Base-by-base conservation (phyloP, 2,888 invertebrate genomes). In the Aproaerema taeniolella region DNA sequence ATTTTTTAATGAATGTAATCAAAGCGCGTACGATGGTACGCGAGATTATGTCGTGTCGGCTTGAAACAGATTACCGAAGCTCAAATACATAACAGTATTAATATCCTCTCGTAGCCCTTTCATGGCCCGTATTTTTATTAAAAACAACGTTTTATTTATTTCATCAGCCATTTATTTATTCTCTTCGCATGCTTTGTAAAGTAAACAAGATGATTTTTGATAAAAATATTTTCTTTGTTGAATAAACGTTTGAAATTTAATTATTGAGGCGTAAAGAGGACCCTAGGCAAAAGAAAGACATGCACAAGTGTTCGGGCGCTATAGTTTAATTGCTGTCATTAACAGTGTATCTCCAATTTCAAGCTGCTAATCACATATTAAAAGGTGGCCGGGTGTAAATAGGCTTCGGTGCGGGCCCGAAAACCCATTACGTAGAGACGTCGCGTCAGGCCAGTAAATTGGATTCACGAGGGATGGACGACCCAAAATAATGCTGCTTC, bases 361-460 rank as follows among this genome's bases (percentile, higher is more conserved):
- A 52, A 42, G 45, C 33, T 29, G 41, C 45, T 59, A 56, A 59
- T 55, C 48, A 48, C 53, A 45, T 53, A 53, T 61, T 62, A 57
- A 52, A 46, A 58, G 55, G 53, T 55, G 52, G 54, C 55, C 58
- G 55, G 61, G 60, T 58, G 55, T 73, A 71, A 72, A 76, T 72
- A 70, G 67, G 59, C 67, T 72, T 73, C 68, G 67, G 65, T 68
- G 61, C 56, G 57, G 59, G 56, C 49, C 61, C 61, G 54, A 73
- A 79, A 81, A 74, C 73, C 71, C 67, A 79, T 80, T 80, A 79
- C 57, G 58, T 46, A 53, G 67, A 67, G 67, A 66, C 67, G 66
- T 65, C 61, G 67, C 58, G 66, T 61, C 61, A 61, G 52, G 57
- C 55, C 46, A 62, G 61, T 70, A 79, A 78, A 78, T 78, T 79